phyloP scores from a whole-genome alignment of 2,888 invertebrate species.

The Drosophila longiperda region DNA sequence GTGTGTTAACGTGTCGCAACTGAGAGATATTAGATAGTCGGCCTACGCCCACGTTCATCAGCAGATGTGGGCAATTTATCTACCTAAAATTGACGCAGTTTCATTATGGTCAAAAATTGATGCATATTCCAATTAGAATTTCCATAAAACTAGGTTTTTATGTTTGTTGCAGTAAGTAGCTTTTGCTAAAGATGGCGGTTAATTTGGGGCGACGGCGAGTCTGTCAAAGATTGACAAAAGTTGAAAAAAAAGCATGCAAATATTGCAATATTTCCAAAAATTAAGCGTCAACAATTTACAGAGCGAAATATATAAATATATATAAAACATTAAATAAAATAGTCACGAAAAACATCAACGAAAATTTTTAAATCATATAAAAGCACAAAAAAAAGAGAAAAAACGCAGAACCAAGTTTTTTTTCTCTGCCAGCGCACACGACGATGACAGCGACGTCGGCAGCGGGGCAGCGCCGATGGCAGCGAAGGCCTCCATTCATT shows the following conservation, averaged over 20 bases:
- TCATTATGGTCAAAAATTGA: slow-evolving; percentile 50
- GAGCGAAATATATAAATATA: slow-evolving; percentile 12
- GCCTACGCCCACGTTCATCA: slow-evolving; percentile 42
- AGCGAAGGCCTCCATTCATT: slow-evolving; percentile 79
- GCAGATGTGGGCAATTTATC: slow-evolving; percentile 50
- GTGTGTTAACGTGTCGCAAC: slow-evolving; percentile 6
- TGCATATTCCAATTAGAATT: slow-evolving; percentile 32
- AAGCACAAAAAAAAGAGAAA: slow-evolving; percentile 15
- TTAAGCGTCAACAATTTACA: slow-evolving; percentile 30
- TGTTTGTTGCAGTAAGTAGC: slow-evolving; percentile 19
- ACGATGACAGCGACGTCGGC: slow-evolving; percentile 55
- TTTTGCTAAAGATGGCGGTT: slow-evolving; percentile 35
- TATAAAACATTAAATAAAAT: slow-evolving; percentile 47
- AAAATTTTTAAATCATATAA: slow-evolving; percentile 48
- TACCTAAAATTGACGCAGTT: slow-evolving; percentile 56
- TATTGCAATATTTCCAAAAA: slow-evolving; percentile 30
- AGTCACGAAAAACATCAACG: slow-evolving; percentile 38
- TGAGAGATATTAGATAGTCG: slow-evolving; percentile 45
- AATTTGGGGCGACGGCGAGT: slow-evolving; percentile 67
- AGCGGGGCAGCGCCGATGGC: slow-evolving; percentile 48
- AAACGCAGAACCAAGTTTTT: slow-evolving; percentile 39
- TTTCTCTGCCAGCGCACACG: slow-evolving; percentile 49
- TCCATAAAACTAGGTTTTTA: slow-evolving; percentile 34
- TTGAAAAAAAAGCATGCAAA: slow-evolving; percentile 10
- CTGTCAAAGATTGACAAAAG: slow-evolving; percentile 37